Base-by-base conservation (phyloP, 2,888 invertebrate genomes). In the Ceraclea dissimilis region DNA sequence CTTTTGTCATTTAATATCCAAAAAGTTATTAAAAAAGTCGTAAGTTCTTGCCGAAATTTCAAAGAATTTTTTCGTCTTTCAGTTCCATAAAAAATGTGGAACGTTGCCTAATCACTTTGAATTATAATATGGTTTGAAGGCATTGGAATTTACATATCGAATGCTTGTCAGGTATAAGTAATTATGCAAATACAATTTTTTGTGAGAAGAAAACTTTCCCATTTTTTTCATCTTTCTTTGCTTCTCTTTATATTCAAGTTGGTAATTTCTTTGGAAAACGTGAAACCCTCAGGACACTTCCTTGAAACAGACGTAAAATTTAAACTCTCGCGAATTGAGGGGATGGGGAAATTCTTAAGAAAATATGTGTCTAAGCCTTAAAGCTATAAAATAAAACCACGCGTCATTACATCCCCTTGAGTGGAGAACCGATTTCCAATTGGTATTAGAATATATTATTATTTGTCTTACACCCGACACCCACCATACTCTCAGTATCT, bases 311-410 rank as follows among this genome's bases (percentile, higher is more conserved):
- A 51, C 60, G 51, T 52, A 39, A 57, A 57, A 59, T 59, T 59
- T 59, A 59, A 57, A 51, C 60, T 46, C 19, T n/a, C n/a, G 13
- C 5, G 53, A 34, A 31, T 43, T n/a, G 49, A 2, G 43, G 57
- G n/a, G 13, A 13, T 43, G 5, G 43, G 43, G 5, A 19, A 47
- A 18, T 17, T 18, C 20, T 13, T 17, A 47, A 47, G 47, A 47
- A 47, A 47, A 47, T 47, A 49, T 49, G 16, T 49, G 17, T 49
- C 26, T 26, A 49, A 49, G 49, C 49, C 49, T 49, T 26, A 26
- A 49, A 59, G 61, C 61, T 61, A 59, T 61, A 59, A 61, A 61
- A 61, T 61, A 61, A 61, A 57, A 61, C 59, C 61, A 59, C 59
- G 59, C 59, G 47, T 61, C 61, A 61, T 61, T 61, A 61, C 57